Conservation (phyloP, 2,888 invertebrate species). For the Cryptocheilus praepositus region DNA sequence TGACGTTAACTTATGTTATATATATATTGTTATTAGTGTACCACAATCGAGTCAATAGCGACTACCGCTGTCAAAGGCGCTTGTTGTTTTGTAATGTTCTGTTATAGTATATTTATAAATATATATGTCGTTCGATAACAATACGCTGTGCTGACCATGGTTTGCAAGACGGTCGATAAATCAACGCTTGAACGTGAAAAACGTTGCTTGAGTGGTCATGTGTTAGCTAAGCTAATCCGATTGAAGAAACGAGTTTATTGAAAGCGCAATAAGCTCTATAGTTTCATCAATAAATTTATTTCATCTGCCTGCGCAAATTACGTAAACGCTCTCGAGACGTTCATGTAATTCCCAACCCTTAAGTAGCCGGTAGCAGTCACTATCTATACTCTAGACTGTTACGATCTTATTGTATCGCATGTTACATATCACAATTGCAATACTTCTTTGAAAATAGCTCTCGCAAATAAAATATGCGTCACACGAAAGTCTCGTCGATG, state of each 20-base stretch:
- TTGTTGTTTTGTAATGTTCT: constrained; percentile 74
- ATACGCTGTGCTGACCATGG: constrained; percentile 32
- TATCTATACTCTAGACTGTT: no score
- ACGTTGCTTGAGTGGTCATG: constrained; percentile 30
- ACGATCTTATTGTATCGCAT: no score
- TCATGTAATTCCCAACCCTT: not conserved
- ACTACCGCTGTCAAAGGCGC: constrained; percentile 63
- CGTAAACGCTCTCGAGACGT: constrained; percentile 3
- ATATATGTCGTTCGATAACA: constrained; percentile 51
- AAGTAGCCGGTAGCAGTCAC: no score
- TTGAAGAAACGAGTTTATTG: constrained; percentile 19
- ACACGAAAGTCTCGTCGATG: not conserved
- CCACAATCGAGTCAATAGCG: constrained; percentile 59
- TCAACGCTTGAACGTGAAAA: constrained; percentile 23
- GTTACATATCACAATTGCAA: constrained; percentile 1
- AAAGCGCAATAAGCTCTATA: constrained; percentile 17
- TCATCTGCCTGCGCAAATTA: constrained; percentile 3
- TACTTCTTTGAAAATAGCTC: not conserved
- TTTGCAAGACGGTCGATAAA: constrained; percentile 20
- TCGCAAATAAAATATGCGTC: not conserved
- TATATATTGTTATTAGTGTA: constrained; percentile 34
- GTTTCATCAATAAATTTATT: constrained; percentile 30
- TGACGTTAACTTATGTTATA: constrained; percentile 67
- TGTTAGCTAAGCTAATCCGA: constrained; percentile 15
- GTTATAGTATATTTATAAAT: constrained; percentile 73